Evolutionary conservation across 2,888 invertebrate genomes (phyloP), one percentile per base, ranked within the genome.

Genomic region (Hemaris fuciformis): DNA sequence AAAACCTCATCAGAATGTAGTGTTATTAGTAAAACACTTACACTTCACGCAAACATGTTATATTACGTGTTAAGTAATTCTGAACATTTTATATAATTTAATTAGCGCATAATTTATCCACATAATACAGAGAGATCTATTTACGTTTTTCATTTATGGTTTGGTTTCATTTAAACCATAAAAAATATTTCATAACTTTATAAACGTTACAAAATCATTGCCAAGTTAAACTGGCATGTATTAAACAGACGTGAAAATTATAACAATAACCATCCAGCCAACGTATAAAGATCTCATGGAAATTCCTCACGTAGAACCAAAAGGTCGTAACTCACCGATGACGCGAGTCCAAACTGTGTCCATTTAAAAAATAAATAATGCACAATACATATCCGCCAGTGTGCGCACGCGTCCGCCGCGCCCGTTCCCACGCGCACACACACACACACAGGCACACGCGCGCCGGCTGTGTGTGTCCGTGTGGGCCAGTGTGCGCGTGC

Each of bases 351-450:
- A 57, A 61, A 57, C 57, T 57, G 53, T 53, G 60, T 56, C 42
- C 61, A 57, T 57, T 57, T 46, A 61, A 57, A 61, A 61, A 61
- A 61, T 57, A 61, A 86, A 87, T 86, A 87, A 85, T 85, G 82
- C 83, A 88, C 85, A 85, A 85, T 87, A 83, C 78, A 84, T 85
- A 88, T 87, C 85, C 53, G 53, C 83, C 87, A 88, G 86, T 81
- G 82, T 75, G 85, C 87, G 83, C 89, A 89, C 89, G 90, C 90
- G 89, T 88, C 85, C 80, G 81, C 76, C 83, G 80, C 82, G 80
- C 78, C 79, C 88, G 89, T 89, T 89, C 91, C 89, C 90, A 90
- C 91, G 90, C 87, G 78, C 85, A 78, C 87, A 72, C 89, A 84
- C 85, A 81, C 82, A 75, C 66, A 38, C n/a, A 65, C 75, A 60